Base-by-base conservation (phyloP, 2,113 vertebrate genomes). In the Hystrix cristata region DNA sequence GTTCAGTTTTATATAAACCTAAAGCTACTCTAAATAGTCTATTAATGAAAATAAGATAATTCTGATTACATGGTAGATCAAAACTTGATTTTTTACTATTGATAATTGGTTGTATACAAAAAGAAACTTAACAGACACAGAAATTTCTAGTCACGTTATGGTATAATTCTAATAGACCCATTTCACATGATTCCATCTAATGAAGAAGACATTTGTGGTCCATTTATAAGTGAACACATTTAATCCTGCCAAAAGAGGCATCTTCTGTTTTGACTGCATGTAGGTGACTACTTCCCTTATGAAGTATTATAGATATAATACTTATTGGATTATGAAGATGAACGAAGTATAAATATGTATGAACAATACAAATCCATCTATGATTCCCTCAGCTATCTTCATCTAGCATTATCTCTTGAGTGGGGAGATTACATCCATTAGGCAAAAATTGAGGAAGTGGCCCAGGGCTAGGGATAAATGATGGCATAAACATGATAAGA, bases 11-110 rank as follows among this genome's bases (percentile, higher is more conserved):
- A 78, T 79, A 55, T 69, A 71, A 82, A 65, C 53, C n/a, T 55
- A 65, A 80, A 78, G 59, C 53, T 76, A 7, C 25, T 51, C 72
- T 51, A 48, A 51, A 51, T 78, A 51, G 46, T 51, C 74, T 78
- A 31, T 29, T 29, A 29, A 31, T 64, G 25, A 83, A 83, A 95
- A 57, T 87, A 86, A 88, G 38, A 60, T 60, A 78, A 60, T 43
- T 76, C 31, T 27, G 12, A 48, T 18, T 96, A 57, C 43, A n/a
- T 46, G 43, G 51, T 46, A 87, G 34, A 79, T 90, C 53, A 64
- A 71, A 79, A 85, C 55, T 92, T 38, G 23, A 72, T 78, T 53
- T 87, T 90, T 87, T 82, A 92, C 5, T 90, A 8, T 69, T 53
- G 60, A 11, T 76, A 76, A 82, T 34, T 95, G 15, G 29, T 15